Conservation (phyloP, 1,140 invertebrate species). For the Drosophila ananassae region DNA sequence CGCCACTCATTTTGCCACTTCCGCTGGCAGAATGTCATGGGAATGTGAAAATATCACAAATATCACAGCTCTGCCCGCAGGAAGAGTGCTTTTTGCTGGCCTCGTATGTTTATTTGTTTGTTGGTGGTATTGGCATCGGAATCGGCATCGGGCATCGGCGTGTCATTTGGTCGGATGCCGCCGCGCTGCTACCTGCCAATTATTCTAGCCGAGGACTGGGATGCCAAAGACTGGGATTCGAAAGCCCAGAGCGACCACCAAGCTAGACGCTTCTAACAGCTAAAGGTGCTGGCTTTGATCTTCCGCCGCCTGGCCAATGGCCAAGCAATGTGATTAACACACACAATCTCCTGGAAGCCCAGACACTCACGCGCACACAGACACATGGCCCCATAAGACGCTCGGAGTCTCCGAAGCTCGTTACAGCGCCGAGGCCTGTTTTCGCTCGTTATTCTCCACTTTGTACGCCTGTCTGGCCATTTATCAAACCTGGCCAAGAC, state of each 20-base stretch:
- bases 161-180: conserved; percentile 71
- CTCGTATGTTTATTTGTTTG: conserved; percentile 30
- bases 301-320: conserved; percentile 79
- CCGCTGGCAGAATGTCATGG: conserved; percentile 78
- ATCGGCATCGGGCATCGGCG: conserved; percentile 49
- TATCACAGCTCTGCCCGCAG: conserved; percentile 29
- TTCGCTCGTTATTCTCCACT: conserved; percentile 82
- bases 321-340: conserved; percentile 82
- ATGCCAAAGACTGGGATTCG: conserved; percentile 2
- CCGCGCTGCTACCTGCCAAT: conserved; percentile 75
- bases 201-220: conserved; percentile 61
- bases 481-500: conserved; percentile 72
- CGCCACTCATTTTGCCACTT: conserved; percentile 81
- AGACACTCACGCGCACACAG: conserved; percentile 11
- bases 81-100: conserved; percentile 56
- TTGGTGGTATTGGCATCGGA: conserved; percentile 25
- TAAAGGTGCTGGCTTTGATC: conserved; percentile 65
- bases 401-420: conserved; percentile 33
- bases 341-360: conserved; percentile 15
- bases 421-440: conserved; percentile 66
- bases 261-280: conserved; percentile 77
- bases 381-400: not conserved
- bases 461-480: conserved; percentile 82
- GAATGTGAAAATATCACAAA: conserved; percentile 73
- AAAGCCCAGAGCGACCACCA: conserved; percentile 69